phyloP scores from a whole-genome alignment of 2,113 vertebrate species.

The Cheirogaleus medius region DNA sequence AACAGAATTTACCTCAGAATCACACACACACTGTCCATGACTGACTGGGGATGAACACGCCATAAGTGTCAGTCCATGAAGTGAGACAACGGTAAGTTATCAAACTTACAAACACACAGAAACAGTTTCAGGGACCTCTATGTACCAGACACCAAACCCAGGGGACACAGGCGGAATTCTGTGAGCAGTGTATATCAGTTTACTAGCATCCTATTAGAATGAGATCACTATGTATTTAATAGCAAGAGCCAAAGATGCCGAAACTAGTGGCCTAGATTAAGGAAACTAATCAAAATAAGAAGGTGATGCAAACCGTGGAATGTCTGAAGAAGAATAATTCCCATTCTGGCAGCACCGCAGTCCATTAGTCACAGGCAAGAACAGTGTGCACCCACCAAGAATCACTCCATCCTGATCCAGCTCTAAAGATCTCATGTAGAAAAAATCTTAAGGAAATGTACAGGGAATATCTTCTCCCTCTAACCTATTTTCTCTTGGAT shows the following conservation, averaged over 20 bases:
- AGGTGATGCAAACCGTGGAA: neutral
- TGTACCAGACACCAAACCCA: neutral
- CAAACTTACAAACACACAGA: neutral
- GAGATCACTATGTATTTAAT: neutral
- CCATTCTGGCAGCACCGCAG: neutral
- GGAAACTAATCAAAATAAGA: conserved; percentile 2
- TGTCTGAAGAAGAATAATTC: neutral
- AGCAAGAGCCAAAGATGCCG: neutral
- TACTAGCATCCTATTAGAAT: neutral
- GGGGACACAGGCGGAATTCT: neutral
- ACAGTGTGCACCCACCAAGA: neutral
- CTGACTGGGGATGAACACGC: neutral
- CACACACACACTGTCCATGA: neutral
- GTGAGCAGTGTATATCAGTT: neutral
- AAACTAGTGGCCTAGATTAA: neutral
- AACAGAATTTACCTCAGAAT: neutral
- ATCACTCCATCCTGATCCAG: neutral
- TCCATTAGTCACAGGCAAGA: neutral
- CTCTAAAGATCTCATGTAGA: neutral
- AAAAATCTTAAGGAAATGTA: neutral
- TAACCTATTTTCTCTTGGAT: neutral
- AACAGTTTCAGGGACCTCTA: neutral
- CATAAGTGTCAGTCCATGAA: neutral
- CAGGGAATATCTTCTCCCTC: neutral
- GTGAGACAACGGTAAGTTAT: neutral